Base-by-base conservation (phyloP, 2,113 vertebrate species). In the Tachysurus vachellii region DNA sequence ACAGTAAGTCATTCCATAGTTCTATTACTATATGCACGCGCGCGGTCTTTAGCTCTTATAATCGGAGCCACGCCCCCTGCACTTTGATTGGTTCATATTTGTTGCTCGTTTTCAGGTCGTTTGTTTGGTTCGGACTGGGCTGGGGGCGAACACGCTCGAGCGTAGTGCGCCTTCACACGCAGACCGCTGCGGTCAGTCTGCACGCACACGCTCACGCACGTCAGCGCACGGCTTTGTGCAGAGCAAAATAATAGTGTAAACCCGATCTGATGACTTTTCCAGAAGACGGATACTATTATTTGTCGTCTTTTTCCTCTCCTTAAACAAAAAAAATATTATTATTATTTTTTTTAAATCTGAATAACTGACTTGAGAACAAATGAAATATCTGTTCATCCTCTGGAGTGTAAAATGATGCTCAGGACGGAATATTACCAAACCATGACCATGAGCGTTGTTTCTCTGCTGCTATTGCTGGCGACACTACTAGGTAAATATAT, bases 381-480 rank as follows among this genome's bases (percentile, higher is more conserved):
- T 77, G 31, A 87, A 77, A 71, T 71, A 59, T 71, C 50, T n/a
- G 28, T 19, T 42, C 21, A 19, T 85, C 3, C 31, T 66, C 28
- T 62, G 61, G 59, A 68, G 13, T 80, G 17, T 76, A 56, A 31
- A 87, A 21, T 77, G 81, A 75, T 70, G 79, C 85, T 82, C 54
- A 73, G 66, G 42, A 28, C 71, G 70, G 80, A 84, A n/a, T 66
- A 59, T 54, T n/a, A 26, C 59, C 42, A 80, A 53, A 88, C 53
- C 79, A 89, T 88, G 81, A 88, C 36, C 66, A 80, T 54, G 44
- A 73, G 54, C 31, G 50, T 71, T 23, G 82, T 66, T n/a, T 8
- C 21, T 9, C 79, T 84, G 62, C 36, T 89, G 57, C 83, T 87
- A 0, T 6, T 83, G 31, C 23, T 86, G 21, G 47, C 16, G 23